Percentiles rank a stretch among this genome's conserved stretches.
phyloP scores from a whole-genome alignment of 2,888 invertebrate genomes.

The Amphipoea oculea region DNA sequence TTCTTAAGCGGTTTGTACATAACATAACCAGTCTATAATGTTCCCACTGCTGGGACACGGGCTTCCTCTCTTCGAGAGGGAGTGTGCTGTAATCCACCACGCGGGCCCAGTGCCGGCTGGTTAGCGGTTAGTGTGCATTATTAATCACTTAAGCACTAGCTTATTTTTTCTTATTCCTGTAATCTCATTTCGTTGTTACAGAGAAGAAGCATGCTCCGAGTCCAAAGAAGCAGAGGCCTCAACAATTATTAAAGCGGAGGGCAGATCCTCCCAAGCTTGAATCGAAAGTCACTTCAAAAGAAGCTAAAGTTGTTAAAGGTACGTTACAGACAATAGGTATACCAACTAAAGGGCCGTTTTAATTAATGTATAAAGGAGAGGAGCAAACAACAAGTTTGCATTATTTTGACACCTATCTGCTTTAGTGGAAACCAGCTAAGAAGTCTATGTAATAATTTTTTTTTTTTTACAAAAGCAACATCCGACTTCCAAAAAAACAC shows the following conservation, averaged over 20 bases:
- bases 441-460: background rate
- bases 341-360: background rate
- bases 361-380: background rate
- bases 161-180: background rate
- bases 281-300: slow-evolving; percentile 10
- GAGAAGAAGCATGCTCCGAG: slow-evolving; percentile 33
- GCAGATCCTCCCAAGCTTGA: slow-evolving; percentile 22
- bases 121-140: background rate
- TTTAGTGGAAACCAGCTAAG: background rate
- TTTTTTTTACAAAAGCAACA: no score
- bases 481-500: no score
- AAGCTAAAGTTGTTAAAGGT: slow-evolving; percentile 46
- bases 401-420: background rate
- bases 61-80: background rate
- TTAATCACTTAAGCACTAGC: background rate
- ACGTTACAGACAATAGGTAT: background rate
- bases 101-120: background rate
- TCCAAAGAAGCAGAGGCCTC: slow-evolving; percentile 40
- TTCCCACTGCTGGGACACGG: background rate
- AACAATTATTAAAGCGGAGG: slow-evolving; percentile 27
- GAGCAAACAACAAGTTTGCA: background rate
- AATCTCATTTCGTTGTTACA: slow-evolving; percentile 50
- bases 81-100: background rate
- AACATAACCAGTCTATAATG: background rate
- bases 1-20: background rate